Conservation (phyloP, 2,888 invertebrate genomes). For the Hydropsyche betteni region DNA sequence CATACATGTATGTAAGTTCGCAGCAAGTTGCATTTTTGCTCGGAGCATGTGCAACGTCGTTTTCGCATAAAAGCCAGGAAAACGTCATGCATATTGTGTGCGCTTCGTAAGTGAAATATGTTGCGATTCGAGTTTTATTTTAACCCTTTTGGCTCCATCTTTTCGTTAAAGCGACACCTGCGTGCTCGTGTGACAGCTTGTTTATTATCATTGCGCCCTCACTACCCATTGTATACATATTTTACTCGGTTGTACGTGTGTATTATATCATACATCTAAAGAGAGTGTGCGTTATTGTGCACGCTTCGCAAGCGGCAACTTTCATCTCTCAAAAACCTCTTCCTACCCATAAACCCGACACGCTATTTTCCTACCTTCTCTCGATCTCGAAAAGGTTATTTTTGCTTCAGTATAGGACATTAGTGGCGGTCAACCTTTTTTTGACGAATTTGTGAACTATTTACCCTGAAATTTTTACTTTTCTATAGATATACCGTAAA, state of each 20-base stretch:
- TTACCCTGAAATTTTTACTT: too few species aligned
- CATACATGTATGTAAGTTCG: neutral
- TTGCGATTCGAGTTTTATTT: slow-evolving; percentile 13
- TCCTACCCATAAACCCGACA: too few species aligned
- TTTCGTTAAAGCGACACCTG: slow-evolving; percentile 8
- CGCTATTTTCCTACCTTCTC: neutral
- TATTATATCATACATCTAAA: too few species aligned
- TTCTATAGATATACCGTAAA: too few species aligned
- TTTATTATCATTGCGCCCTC: slow-evolving; percentile 6
- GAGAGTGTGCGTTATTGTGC: slow-evolving; percentile 6
- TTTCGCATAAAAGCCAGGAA: neutral
- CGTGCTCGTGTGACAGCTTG: slow-evolving; percentile 29
- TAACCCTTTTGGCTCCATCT: slow-evolving; percentile 7
- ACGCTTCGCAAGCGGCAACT: neutral
- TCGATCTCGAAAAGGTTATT: slow-evolving; percentile 11
- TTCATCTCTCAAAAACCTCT: slow-evolving; percentile 13
- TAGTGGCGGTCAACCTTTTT: too few species aligned
- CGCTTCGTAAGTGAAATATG: slow-evolving; percentile 4
- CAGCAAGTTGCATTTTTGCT: neutral
- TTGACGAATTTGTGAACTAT: too few species aligned
- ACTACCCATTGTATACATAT: too few species aligned
- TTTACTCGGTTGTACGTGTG: neutral
- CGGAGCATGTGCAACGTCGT: neutral
- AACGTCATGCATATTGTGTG: neutral
- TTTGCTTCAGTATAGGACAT: neutral